phyloP scores from a whole-genome alignment of 2,888 invertebrate genomes.

The Protophormia terraenovae region DNA sequence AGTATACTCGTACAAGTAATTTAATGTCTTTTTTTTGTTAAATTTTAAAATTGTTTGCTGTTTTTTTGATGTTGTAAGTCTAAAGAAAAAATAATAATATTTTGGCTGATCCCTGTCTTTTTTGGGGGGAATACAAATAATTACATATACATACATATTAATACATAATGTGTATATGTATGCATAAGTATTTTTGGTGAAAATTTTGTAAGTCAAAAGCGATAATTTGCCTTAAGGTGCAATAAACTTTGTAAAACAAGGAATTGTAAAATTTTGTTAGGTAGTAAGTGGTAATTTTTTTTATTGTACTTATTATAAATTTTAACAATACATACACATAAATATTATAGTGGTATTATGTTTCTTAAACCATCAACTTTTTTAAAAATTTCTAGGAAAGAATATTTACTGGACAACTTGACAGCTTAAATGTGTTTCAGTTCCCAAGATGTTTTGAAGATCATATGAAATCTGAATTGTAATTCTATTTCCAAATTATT shows the following conservation, averaged over 20 bases:
- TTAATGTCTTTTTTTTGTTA: constrained; percentile 15
- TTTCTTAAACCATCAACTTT: no score
- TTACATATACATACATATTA: neutral
- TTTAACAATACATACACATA: no score
- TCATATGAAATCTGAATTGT: no score
- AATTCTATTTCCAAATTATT: no score
- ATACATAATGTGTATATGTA: no score
- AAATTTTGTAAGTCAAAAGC: neutral
- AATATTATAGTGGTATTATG: no score
- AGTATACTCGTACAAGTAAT: neutral
- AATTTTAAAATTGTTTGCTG: neutral
- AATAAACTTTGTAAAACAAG: neutral
- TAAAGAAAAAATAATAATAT: neutral
- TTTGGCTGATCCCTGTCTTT: neutral
- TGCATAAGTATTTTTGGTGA: neutral
- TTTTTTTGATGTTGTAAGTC: constrained; percentile 35
- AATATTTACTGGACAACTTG: no score
- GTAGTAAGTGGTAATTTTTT: neutral
- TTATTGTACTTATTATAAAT: no score
- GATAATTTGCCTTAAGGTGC: neutral
- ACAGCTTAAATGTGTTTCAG: no score
- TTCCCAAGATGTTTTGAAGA: no score
- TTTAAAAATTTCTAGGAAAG: no score
- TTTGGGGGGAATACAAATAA: neutral
- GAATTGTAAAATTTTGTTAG: neutral